A percentile compares a stretch with the other conserved stretches of the same genome.
These are phyloP conservation scores for Chromoteleia sp. DNA, from an alignment of 2,888 invertebrate species.

Conservation along the genomic window DNA sequence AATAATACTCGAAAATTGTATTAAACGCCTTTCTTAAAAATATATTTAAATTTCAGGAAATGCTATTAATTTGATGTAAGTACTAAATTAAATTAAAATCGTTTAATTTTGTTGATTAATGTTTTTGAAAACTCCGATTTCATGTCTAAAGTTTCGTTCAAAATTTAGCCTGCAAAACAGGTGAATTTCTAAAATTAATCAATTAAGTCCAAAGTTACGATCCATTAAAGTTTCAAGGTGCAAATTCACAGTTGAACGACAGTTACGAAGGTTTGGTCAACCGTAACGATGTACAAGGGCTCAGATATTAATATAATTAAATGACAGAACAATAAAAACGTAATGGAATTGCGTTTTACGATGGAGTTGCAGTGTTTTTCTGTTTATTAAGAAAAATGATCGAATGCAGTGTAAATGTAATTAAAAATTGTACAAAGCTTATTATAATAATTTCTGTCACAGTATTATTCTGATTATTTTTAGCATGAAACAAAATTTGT, in stretches of 20 bases:
- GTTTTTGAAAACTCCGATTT: neutral
- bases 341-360: neutral
- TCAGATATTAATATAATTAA: constrained; percentile 13
- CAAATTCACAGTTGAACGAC: constrained; percentile 31
- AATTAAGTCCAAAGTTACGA: constrained; percentile 32
- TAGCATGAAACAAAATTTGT: no score
- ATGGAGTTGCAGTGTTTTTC: neutral
- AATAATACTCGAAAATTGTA: no score
- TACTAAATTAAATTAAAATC: no score
- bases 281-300: constrained; percentile 4
- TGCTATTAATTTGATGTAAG: no score
- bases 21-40: no score
- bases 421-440: no score
- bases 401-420: no score
- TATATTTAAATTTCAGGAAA: no score
- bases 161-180: neutral
- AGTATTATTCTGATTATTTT: no score
- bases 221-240: constrained; percentile 33
- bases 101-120: no score
- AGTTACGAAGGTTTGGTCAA: constrained; percentile 11
- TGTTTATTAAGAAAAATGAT: no score
- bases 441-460: no score
- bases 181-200: constrained; percentile 17
- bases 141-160: neutral
- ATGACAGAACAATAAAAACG: neutral